Base-by-base conservation (phyloP, 2,888 invertebrate genomes). In the Troides oblongomaculatus region DNA sequence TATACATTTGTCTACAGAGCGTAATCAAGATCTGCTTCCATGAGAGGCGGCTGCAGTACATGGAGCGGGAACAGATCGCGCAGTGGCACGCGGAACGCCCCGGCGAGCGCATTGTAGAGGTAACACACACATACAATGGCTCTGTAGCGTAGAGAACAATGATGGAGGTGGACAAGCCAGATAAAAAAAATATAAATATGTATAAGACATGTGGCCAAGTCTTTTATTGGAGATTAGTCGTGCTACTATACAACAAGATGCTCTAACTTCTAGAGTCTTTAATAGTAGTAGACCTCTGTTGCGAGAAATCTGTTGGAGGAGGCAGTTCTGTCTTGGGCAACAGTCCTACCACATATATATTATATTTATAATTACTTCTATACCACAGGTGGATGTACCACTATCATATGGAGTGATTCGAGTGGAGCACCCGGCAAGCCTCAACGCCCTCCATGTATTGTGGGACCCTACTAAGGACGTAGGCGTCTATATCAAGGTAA, bases 391-490 rank as follows among this genome's bases (percentile, higher is more conserved):
- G 82, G 99, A 99, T 86, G 95, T 99, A 0, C 99, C 99, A 0
- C 93, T 99, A 17, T 98, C 98, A 0, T 99, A 98, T 86, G 99
- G 99, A 0, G 94, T 98, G 78, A 95, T 95, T 67, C 96, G 98
- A 76, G 96, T 97, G 25, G 94, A 95, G 64, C 96, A 97, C 83
- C 95, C 96, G 0, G 76, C 93, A 0, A 94, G 94, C 62, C 90
- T 97, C 72, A 99, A 98, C 91, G 94, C 96, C 2, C 94, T 97
- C 3, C 97, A 98, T 83, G 97, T 99, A 71, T 95, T 95, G 79
- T 99, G 99, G 99, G 98, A 99, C 89, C 98, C 99, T 0, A 96
- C 97, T 36, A 98, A 99, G 84, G 99, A 99, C 89, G 97, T 98
- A 74, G 98, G 98, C 58, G 96, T 98, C 72, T 99, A 98, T 82